A percentile compares a stretch with the other conserved stretches of the same genome.
Evolutionary conservation across 2,797 vertebrate genomes (phyloP).

Genomic region (Coranthus polyacanthus): DNA sequence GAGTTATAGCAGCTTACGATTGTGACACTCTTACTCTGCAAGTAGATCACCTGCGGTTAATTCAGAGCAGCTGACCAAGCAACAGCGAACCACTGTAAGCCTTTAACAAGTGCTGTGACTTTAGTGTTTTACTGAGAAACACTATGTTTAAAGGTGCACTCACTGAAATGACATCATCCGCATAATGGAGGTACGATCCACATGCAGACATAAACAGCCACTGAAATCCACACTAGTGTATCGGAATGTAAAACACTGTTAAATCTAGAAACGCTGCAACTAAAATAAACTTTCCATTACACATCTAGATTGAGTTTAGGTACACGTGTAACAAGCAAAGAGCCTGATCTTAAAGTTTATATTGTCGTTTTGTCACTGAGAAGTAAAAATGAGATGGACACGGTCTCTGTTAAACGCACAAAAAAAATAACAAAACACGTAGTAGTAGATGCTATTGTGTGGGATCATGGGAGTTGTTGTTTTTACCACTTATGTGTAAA

Average conservation of each 20-base stretch:
- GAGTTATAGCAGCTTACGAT: slow-evolving; percentile 4
- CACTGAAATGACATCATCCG: slow-evolving; percentile 63
- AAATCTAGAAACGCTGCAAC: slow-evolving; percentile 9
- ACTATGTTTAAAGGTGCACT: slow-evolving; percentile 60
- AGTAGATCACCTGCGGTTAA: slow-evolving; percentile 60
- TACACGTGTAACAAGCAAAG: neutral
- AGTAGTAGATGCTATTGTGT: too few relatives aligned
- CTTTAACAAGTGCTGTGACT: slow-evolving; percentile 70
- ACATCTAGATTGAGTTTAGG: slow-evolving; percentile 17
- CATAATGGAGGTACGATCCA: slow-evolving; percentile 41
- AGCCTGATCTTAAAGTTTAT: neutral
- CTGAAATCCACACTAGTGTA: slow-evolving; percentile 30
- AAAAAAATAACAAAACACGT: too few relatives aligned
- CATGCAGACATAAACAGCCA: slow-evolving; percentile 52
- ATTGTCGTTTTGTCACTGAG: neutral
- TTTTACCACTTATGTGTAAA: too few relatives aligned
- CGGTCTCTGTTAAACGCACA: too few relatives aligned
- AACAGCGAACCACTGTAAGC: slow-evolving; percentile 51
- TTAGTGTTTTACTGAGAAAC: slow-evolving; percentile 33
- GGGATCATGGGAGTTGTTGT: too few relatives aligned
- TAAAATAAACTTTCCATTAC: slow-evolving; percentile 39
- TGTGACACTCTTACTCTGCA: neutral
- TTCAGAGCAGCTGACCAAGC: slow-evolving; percentile 71
- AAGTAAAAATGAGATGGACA: too few relatives aligned
- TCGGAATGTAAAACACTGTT: slow-evolving; percentile 20